Conservation (phyloP, 2,113 vertebrate genomes). For the Pygoscelis adeliae region DNA sequence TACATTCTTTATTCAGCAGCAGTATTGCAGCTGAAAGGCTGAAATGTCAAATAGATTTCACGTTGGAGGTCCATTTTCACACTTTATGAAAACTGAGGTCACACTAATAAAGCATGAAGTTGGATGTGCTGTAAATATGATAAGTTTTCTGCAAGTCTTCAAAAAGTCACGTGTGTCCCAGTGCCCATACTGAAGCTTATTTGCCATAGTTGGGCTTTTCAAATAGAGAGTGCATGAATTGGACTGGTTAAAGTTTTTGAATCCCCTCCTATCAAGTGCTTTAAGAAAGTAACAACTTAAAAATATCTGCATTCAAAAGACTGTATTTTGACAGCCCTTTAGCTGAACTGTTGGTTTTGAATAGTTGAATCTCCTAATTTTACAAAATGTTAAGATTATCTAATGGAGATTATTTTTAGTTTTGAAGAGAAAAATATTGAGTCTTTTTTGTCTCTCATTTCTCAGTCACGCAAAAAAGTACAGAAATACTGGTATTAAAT, state of each 20-base stretch:
- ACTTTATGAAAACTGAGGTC: constrained; percentile 4
- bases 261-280: background rate
- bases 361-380: background rate
- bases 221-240: background rate
- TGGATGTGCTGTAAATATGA: background rate
- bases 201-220: background rate
- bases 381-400: background rate
- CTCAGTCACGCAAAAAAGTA: background rate
- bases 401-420: background rate
- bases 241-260: background rate
- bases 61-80: background rate
- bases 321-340: background rate
- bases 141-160: background rate
- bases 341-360: background rate
- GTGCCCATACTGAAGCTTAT: background rate
- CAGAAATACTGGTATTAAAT: background rate
- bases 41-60: background rate
- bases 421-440: background rate
- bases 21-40: background rate
- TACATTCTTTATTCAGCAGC: background rate
- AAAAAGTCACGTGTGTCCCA: background rate
- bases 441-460: background rate
- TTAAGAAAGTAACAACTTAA: background rate
- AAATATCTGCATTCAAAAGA: background rate
- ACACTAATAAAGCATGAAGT: background rate